These are phyloP conservation scores for Penaeus vannamei DNA, from an alignment of 1,140 invertebrate species.

Conservation along the genomic window DNA sequence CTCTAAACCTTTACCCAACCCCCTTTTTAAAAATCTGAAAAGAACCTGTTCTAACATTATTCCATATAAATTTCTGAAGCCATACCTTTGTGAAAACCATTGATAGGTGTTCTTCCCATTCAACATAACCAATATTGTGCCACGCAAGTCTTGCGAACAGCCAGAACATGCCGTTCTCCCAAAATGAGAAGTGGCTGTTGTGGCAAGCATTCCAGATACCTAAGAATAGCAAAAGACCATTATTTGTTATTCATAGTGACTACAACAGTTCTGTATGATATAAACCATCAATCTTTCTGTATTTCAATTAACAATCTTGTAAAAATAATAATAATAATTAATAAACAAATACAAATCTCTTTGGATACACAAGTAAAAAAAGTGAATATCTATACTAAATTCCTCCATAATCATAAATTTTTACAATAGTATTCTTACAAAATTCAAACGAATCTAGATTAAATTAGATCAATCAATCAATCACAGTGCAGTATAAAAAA, in stretches of 20 bases:
- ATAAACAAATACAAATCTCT: no score
- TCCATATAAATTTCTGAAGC: background rate
- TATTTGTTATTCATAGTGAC: no score
- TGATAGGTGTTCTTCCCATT: slow-evolving; percentile 58
- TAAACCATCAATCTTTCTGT: no score
- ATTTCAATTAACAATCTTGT: no score
- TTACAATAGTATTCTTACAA: no score
- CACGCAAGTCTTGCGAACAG: slow-evolving; percentile 54
- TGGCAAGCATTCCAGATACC: slow-evolving; percentile 61
- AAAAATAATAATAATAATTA: no score
- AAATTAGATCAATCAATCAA: no score
- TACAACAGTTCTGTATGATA: no score
- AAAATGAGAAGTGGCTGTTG: slow-evolving; percentile 55
- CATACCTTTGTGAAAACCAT: slow-evolving; percentile 58
- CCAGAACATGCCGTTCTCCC: slow-evolving; percentile 60
- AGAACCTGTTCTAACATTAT: background rate
- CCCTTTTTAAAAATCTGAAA: background rate
- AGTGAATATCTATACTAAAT: no score
- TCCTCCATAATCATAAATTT: no score
- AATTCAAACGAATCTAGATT: no score
- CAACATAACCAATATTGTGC: slow-evolving; percentile 60
- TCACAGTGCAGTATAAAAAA: background rate
- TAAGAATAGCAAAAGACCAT: background rate
- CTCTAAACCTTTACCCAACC: background rate
- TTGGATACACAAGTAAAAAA: no score